Base-by-base conservation (phyloP, 1,140 invertebrate species). In the Drosophila navojoa region DNA sequence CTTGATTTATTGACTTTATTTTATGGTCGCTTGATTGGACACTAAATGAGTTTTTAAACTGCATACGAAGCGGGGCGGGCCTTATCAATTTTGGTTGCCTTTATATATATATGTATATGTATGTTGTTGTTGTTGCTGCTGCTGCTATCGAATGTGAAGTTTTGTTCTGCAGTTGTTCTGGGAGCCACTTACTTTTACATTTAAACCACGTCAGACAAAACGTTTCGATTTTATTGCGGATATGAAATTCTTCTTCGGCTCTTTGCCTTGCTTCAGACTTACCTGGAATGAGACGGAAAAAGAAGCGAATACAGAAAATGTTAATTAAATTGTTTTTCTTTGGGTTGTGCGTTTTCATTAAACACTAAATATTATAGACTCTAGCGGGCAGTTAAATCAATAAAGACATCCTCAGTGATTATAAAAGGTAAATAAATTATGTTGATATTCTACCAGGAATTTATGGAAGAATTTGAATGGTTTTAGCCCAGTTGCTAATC, bases 31-130 rank as follows among this genome's bases (percentile, higher is more conserved):
- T 87, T 87, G 84, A 87, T 87, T 87, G 84, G 84, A 87, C 84
- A 86, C 84, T 87, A 87, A 87, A 87, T 87, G 84, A 87, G 84
- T 87, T 87, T 87, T 87, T 86, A 86, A 86, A 86, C 82, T 86
- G 76, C 81, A 81, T 79, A 87, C 81, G 82, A 67, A 81, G 79
- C 70, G 68, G 84, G 82, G 84, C 79, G 82, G 76, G 67, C 63
- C 84, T 86, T 86, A 86, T 86, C 82, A 86, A 82, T 86, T 71
- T 81, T 71, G 27, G 52, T 54, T 72, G 57, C 55, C 45, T 72
- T 58, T 60, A 15, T 55, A n/a, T 25, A 44, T 22, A 22, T 22
- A 22, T 29, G n/a, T n/a, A 11, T 61, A 38, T 13, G 19, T 16
- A 53, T 71, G 57, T 38, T 47, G 74, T 64, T 84, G 68, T 57